Evolutionary conservation across 1,140 invertebrate species (phyloP).

Genomic region (Drosophila willistoni): DNA sequence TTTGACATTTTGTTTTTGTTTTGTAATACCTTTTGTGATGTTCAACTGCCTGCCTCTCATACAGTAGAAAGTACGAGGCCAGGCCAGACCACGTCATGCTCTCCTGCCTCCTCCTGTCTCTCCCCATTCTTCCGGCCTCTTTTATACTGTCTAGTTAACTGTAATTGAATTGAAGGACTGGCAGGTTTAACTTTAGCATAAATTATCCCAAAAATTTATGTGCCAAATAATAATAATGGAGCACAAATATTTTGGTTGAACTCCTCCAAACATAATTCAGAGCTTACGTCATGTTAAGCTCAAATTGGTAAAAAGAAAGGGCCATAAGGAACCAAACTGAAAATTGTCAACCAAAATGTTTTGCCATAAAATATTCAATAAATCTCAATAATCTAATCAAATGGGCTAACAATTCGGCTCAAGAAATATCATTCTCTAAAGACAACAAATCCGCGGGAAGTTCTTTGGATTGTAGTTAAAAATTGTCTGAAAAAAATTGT

Average conservation of each 20-base stretch:
- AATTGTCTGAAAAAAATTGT: no score
- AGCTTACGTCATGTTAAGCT: slow-evolving; percentile 11
- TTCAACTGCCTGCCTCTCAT: slow-evolving; percentile 18
- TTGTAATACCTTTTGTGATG: slow-evolving; percentile 82
- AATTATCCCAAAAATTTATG: slow-evolving; percentile 46
- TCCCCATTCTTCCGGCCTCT: neutral
- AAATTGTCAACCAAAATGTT: neutral
- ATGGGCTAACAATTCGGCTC: neutral
- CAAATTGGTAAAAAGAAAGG: neutral
- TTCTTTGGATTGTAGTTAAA: no score
- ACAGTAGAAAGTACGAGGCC: slow-evolving; percentile 20
- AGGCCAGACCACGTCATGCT: slow-evolving; percentile 9
- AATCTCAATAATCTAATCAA: neutral
- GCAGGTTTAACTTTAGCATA: slow-evolving; percentile 14
- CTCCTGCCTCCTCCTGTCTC: neutral
- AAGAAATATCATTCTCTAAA: no score
- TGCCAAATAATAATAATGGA: slow-evolving; percentile 33
- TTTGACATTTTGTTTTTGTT: slow-evolving; percentile 83
- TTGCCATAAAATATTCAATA: neutral
- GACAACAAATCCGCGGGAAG: no score
- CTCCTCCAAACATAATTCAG: neutral
- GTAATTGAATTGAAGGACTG: slow-evolving; percentile 70
- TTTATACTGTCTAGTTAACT: slow-evolving; percentile 57
- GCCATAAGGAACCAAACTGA: neutral
- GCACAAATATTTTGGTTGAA: slow-evolving; percentile 18